Evolutionary conservation across 2,113 vertebrate species (phyloP).

Genomic region (Laticauda colubrina): DNA sequence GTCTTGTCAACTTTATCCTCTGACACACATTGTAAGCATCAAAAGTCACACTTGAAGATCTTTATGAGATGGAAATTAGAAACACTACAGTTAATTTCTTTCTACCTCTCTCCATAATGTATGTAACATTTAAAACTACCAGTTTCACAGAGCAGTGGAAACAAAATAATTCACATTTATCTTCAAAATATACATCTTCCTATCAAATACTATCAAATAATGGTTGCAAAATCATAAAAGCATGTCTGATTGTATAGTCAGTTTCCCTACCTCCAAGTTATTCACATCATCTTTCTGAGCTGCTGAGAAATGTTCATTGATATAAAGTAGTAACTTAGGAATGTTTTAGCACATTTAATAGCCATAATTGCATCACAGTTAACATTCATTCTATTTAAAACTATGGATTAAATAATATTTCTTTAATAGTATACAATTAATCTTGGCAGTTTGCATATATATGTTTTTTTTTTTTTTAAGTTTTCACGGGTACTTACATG

Average conservation of each 20-base stretch:
- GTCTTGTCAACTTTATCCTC: conserved; percentile 26
- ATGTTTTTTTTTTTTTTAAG: too few relatives aligned
- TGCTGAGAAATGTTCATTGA: neutral
- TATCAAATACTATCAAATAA: neutral
- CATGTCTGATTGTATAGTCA: neutral
- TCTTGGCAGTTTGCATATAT: neutral
- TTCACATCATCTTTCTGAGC: neutral
- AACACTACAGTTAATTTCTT: neutral
- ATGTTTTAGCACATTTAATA: neutral
- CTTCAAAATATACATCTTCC: rapidly evolving
- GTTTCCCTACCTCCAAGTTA: neutral
- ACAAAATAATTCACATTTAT: neutral
- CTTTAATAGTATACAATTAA: neutral
- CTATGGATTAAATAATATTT: neutral
- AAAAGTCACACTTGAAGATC: conserved; percentile 12
- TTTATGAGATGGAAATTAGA: conserved; percentile 22
- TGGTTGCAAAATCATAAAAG: neutral
- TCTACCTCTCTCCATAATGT: neutral
- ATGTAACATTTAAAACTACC: conserved; percentile 7
- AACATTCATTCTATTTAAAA: neutral
- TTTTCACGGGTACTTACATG: too few relatives aligned
- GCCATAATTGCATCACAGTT: neutral
- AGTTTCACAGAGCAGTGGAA: neutral
- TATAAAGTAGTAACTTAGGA: rapidly evolving
- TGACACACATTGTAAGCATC: conserved; percentile 11